Evolutionary conservation across 2,888 invertebrate species (phyloP), one percentile per base, ranked within the genome.

Genomic region (Diabrotica balteata): DNA sequence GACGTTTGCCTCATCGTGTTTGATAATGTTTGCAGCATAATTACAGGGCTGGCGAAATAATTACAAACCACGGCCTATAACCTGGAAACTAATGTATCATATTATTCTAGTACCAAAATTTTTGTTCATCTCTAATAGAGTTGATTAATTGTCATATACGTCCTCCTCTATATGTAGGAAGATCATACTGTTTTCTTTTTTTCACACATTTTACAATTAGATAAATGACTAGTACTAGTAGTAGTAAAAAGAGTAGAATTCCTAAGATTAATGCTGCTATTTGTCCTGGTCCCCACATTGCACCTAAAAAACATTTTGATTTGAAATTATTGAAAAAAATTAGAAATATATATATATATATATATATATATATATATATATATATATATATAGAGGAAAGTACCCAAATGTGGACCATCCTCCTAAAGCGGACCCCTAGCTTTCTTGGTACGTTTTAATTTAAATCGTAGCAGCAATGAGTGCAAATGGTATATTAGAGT

Each of bases 191-290:
- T 57, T 76, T 76, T 70, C 87, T 86, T 68, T 87, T 85, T 70
- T 86, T 87, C 63, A 88, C 85, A 78, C 90, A 91, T 85, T 88
- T 90, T 66, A 88, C 83, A 61, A 91, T 86, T 3, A 88, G 79
- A 71, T 88, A 81, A 51, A 89, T 83, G 4, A 90, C 80, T 0
- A 89, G 76, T 6, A 88, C 80, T 53, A 93, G 86, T 0, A 93
- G 78, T 0, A 90, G 82, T 60, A 93, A 83, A 0, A 93, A 78
- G 10, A 78, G 62, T 4, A 94, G 78, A 0, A 87, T 86, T 1
- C 91, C 93, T 0, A 94, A 79, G 0, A 88, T 88, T 67, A 94
- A 90, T 0, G 93, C 93, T 0, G 91, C 89, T 68, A 94, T 91
- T 3, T 90, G 78, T 51, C 80, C 82, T 46, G 81, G 75, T 55